Percentiles rank a stretch among this genome's conserved stretches.
phyloP scores from a whole-genome alignment of 1,140 invertebrate genomes.

The Drosophila kepulauana region DNA sequence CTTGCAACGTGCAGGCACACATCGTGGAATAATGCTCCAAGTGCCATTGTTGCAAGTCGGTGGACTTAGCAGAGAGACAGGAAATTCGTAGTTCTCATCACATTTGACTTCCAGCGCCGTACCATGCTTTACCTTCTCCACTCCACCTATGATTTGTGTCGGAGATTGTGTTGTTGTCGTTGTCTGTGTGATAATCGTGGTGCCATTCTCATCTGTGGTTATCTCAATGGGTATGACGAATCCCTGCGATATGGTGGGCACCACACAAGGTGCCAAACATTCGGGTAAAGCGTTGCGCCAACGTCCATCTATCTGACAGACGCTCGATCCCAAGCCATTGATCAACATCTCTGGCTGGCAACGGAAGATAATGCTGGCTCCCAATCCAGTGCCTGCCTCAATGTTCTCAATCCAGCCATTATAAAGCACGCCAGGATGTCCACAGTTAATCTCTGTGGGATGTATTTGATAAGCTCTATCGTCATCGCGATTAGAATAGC shows the following conservation, averaged over 20 bases:
- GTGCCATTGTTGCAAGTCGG: slow-evolving; percentile 96
- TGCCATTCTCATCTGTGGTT: slow-evolving; percentile 79
- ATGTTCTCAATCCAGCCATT: slow-evolving; percentile 98
- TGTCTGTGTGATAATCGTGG: slow-evolving; percentile 85
- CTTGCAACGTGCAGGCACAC: slow-evolving; percentile 95
- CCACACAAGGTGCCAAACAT: slow-evolving; percentile 95
- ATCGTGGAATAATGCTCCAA: slow-evolving; percentile 96
- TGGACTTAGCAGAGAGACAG: slow-evolving; percentile 74
- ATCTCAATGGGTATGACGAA: slow-evolving; percentile 87
- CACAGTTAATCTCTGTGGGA: slow-evolving; percentile 95
- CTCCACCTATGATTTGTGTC: slow-evolving; percentile 86
- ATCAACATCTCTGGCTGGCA: slow-evolving; percentile 97
- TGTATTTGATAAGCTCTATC: neutral
- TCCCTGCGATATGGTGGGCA: slow-evolving; percentile 95
- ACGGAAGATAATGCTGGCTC: slow-evolving; percentile 96
- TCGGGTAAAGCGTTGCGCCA: slow-evolving; percentile 97
- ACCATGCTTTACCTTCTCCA: slow-evolving; percentile 91
- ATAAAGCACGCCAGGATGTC: slow-evolving; percentile 94
- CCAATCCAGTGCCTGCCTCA: slow-evolving; percentile 94
- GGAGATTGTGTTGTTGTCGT: slow-evolving; percentile 85
- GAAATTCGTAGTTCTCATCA: slow-evolving; percentile 94
- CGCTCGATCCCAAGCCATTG: slow-evolving; percentile 94
- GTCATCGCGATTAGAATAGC: neutral
- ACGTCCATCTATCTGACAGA: slow-evolving; percentile 95
- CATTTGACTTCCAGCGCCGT: slow-evolving; percentile 94